Conservation (phyloP, 2,113 vertebrate species). For the Pedetes capensis region DNA sequence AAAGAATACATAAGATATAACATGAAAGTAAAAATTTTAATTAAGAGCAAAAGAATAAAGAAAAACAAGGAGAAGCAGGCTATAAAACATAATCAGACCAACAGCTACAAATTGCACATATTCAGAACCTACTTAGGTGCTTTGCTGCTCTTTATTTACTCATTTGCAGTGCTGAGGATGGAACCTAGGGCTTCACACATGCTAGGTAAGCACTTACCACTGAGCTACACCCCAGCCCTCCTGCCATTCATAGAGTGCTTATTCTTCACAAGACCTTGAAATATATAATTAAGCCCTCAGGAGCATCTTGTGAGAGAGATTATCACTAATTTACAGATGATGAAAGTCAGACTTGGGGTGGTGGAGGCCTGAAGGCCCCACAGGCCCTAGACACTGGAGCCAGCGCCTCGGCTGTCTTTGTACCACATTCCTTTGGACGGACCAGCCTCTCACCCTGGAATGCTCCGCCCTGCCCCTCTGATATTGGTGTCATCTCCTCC, state of each 20-base stretch:
- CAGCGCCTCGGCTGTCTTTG: not conserved
- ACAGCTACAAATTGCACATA: not conserved
- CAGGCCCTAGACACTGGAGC: not conserved
- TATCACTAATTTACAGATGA: not conserved
- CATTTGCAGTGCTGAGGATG: not conserved
- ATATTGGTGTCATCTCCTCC: not conserved
- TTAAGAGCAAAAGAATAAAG: not conserved
- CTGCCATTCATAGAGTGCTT: not conserved
- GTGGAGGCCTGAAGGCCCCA: not conserved
- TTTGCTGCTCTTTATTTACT: not conserved
- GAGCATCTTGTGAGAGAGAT: not conserved
- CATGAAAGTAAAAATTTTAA: not conserved
- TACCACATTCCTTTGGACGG: not conserved
- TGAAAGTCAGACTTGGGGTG: not conserved
- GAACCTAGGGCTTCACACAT: too few relatives aligned
- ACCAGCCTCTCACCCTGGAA: not conserved
- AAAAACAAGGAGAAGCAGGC: not conserved
- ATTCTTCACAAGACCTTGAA: not conserved
- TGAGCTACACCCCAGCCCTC: not conserved
- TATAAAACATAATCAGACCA: not conserved
- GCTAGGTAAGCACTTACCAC: not conserved
- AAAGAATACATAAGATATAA: not conserved
- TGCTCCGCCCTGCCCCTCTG: not conserved
- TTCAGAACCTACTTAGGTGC: not conserved
- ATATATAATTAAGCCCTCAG: not conserved